These are phyloP conservation scores for Hyla sarda DNA, from an alignment of 2,113 vertebrate genomes.

Conservation along the genomic window DNA sequence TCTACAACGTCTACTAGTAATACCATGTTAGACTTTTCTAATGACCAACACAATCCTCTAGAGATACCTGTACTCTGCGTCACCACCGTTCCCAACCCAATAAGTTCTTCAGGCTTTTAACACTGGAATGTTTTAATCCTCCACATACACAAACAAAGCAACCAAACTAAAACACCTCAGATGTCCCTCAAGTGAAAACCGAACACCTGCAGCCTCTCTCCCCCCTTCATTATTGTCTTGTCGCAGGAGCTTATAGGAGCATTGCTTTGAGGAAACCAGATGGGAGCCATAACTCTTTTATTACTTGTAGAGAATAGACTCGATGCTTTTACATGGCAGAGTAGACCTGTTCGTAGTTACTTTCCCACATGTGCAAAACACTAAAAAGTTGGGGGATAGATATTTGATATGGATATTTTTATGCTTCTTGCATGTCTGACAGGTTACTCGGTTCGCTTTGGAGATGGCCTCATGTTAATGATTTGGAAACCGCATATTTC, in stretches of 20 bases:
- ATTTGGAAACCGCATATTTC: background rate
- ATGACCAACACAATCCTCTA: background rate
- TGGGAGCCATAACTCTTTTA: constrained; percentile 50
- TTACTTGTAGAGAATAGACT: constrained; percentile 14
- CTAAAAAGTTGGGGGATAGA: background rate
- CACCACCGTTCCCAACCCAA: background rate
- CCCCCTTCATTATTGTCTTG: constrained; percentile 30
- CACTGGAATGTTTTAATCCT: constrained; percentile 46
- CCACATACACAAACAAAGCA: constrained; percentile 21
- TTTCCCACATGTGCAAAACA: constrained; percentile 8
- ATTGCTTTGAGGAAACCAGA: constrained; percentile 46
- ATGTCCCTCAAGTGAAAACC: background rate
- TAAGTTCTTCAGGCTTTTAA: constrained; percentile 17
- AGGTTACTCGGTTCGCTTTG: background rate
- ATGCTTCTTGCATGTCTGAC: background rate
- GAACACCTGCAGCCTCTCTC: constrained; percentile 43
- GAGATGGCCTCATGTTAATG: background rate
- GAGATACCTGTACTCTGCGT: background rate
- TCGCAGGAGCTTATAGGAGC: background rate
- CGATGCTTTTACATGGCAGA: background rate
- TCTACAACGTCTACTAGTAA: background rate
- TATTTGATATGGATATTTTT: background rate
- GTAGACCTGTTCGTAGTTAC: background rate
- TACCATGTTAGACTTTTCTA: background rate
- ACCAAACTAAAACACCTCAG: constrained; percentile 9